A percentile compares a stretch with the other conserved stretches of the same genome.
These are phyloP conservation scores for Argynnis bischoffii DNA, from an alignment of 2,888 invertebrate species.

Conservation along the genomic window DNA sequence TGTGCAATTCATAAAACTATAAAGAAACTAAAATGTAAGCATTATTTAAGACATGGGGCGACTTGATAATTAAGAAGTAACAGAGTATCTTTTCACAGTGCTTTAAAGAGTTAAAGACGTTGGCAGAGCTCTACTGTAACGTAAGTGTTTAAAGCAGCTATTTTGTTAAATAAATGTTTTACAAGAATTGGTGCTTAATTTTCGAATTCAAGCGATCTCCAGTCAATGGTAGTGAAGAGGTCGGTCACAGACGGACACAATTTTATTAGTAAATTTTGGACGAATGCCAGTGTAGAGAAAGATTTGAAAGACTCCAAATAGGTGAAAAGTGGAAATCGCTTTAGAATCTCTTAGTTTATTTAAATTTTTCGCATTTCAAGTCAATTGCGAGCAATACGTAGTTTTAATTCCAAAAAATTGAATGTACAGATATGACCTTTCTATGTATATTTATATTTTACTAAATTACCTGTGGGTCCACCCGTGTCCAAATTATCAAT, in stretches of 20 bases:
- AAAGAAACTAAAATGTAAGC: too few relatives aligned
- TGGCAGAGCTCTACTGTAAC: constrained; percentile 40
- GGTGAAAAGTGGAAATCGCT: constrained; percentile 34
- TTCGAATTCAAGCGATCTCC: constrained; percentile 62
- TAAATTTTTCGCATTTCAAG: neutral
- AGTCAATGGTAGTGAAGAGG: constrained; percentile 57
- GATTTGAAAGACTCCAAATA: constrained; percentile 49
- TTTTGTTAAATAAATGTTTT: constrained; percentile 56
- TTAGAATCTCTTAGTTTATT: neutral
- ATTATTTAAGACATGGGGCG: neutral
- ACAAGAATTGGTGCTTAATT: constrained; percentile 62
- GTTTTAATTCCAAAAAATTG: too few relatives aligned
- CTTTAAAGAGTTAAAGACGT: constrained; percentile 28
- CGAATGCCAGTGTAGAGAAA: constrained; percentile 55
- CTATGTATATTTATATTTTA: too few relatives aligned
- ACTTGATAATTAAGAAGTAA: neutral
- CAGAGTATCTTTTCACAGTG: constrained; percentile 28
- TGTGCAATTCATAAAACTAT: too few relatives aligned
- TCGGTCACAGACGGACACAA: constrained; percentile 69
- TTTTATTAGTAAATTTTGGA: constrained; percentile 77
- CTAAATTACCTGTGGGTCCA: too few relatives aligned
- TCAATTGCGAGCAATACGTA: too few relatives aligned
- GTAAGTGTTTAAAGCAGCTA: constrained; percentile 45
- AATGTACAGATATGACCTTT: too few relatives aligned
- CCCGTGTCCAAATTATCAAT: too few relatives aligned